Conservation (phyloP, 1,140 invertebrate genomes). For the Drosophila sturtevanti region DNA sequence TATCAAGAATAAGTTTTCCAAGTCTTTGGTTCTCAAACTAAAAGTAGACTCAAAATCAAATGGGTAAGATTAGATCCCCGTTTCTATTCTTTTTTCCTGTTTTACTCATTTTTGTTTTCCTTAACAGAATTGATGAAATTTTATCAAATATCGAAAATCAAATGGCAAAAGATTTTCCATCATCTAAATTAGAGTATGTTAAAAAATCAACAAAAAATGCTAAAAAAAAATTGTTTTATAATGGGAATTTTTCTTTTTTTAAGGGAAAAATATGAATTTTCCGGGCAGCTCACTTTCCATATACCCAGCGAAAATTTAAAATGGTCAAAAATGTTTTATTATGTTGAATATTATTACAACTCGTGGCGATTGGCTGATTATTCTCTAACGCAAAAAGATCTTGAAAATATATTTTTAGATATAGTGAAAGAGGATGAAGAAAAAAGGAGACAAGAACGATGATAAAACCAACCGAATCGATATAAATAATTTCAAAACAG, state of each 20-base stretch:
- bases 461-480: too few relatives aligned
- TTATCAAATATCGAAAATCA: constrained; percentile 7
- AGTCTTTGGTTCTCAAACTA: constrained; percentile 84
- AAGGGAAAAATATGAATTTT: constrained; percentile 82
- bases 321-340: constrained; percentile 88
- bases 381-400: constrained; percentile 90
- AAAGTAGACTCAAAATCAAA: background rate
- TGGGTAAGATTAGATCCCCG: too few relatives aligned
- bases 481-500: too few relatives aligned
- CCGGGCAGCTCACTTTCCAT: constrained; percentile 87
- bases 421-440: constrained; percentile 11
- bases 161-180: constrained; percentile 1
- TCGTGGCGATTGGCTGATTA: constrained; percentile 89
- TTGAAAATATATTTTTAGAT: constrained; percentile 88
- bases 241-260: too few relatives aligned
- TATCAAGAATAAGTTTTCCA: constrained; percentile 86
- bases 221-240: too few relatives aligned
- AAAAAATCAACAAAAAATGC: too few relatives aligned
- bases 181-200: constrained; percentile 60
- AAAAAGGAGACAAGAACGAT: background rate
- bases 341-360: constrained; percentile 86
- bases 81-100: too few relatives aligned
- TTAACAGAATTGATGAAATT: constrained; percentile 1
- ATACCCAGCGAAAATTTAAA: constrained; percentile 84
- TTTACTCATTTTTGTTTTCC: too few relatives aligned